These are phyloP conservation scores for Pentamera pediparva DNA, from an alignment of 53 echinoderm and acorn worm genomes.

Conservation along the genomic window DNA sequence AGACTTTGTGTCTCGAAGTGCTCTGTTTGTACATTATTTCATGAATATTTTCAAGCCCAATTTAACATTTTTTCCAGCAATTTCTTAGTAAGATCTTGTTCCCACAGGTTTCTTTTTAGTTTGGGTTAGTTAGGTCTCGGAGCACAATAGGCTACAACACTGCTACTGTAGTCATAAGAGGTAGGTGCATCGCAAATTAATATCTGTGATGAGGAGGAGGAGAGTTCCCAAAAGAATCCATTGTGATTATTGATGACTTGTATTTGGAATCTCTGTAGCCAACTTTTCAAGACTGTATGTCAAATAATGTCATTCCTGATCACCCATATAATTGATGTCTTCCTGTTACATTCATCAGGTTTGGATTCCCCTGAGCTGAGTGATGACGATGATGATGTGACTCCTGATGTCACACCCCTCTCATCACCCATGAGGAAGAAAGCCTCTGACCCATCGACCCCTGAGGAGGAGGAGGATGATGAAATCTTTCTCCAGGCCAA, in stretches of 20 bases:
- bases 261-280: too few relatives aligned
- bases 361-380: slow-evolving; percentile 5
- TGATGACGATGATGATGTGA: slow-evolving; percentile 13
- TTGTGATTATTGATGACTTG: too few relatives aligned
- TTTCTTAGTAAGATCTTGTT: not conserved
- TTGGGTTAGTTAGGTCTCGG: too few relatives aligned
- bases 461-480: slow-evolving; percentile 40
- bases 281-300: not conserved
- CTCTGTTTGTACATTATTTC: too few relatives aligned
- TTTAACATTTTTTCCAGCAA: too few relatives aligned
- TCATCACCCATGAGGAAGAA: slow-evolving; percentile 6
- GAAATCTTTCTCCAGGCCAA: slow-evolving; percentile 62
- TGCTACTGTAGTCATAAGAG: not conserved
- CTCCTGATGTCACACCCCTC: slow-evolving; percentile 12
- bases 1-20: too few relatives aligned
- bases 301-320: not conserved
- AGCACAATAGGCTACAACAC: too few relatives aligned
- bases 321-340: not conserved
- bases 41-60: too few relatives aligned
- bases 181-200: not conserved
- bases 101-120: too few relatives aligned
- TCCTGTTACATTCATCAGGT: not conserved
- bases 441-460: slow-evolving; percentile 26
- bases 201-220: too few relatives aligned
- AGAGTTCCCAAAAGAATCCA: too few relatives aligned